Percentiles rank a stretch among this genome's conserved stretches.
Conservation (phyloP, 2,888 invertebrate species). For the Drosophila austrosaltans region DNA sequence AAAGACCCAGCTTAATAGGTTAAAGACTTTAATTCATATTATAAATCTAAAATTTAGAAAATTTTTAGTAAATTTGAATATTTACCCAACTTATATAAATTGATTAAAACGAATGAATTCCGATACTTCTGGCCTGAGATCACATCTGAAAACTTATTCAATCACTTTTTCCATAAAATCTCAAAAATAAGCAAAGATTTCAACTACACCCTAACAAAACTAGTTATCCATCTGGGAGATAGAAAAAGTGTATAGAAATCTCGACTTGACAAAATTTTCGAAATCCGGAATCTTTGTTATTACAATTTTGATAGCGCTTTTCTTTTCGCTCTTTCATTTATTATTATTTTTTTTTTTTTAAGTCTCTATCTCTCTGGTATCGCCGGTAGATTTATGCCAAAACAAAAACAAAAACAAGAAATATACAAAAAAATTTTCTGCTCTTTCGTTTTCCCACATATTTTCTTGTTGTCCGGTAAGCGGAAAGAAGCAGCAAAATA, state of each 20-base stretch:
- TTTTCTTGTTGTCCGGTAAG: slow-evolving; percentile 37
- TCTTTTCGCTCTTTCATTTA: slow-evolving; percentile 36
- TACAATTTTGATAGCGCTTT: slow-evolving; percentile 70
- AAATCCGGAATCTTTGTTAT: slow-evolving; percentile 64
- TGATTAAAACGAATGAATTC: too few species aligned
- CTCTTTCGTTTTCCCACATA: slow-evolving; percentile 38
- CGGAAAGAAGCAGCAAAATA: slow-evolving; percentile 16
- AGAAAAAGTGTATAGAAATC: slow-evolving; percentile 35
- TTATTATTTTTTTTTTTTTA: slow-evolving; percentile 23
- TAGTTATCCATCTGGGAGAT: slow-evolving; percentile 48
- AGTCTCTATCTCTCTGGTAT: slow-evolving; percentile 50
- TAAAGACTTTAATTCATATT: too few species aligned
- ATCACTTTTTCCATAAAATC: too few species aligned
- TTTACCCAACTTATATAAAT: too few species aligned
- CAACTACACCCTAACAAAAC: slow-evolving; percentile 69
- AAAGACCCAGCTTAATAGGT: too few species aligned
- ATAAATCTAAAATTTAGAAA: too few species aligned
- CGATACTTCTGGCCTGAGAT: too few species aligned
- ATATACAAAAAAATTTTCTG: slow-evolving; percentile 47
- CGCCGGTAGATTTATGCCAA: slow-evolving; percentile 70
- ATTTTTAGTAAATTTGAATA: too few species aligned
- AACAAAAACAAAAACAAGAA: slow-evolving; percentile 67
- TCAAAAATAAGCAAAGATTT: too few species aligned
- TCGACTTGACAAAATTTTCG: background rate
- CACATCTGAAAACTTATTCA: too few species aligned